A percentile compares a stretch with the other conserved stretches of the same genome.
Evolutionary conservation across 2,888 invertebrate genomes (phyloP).

Genomic region (Chrysolina americana): DNA sequence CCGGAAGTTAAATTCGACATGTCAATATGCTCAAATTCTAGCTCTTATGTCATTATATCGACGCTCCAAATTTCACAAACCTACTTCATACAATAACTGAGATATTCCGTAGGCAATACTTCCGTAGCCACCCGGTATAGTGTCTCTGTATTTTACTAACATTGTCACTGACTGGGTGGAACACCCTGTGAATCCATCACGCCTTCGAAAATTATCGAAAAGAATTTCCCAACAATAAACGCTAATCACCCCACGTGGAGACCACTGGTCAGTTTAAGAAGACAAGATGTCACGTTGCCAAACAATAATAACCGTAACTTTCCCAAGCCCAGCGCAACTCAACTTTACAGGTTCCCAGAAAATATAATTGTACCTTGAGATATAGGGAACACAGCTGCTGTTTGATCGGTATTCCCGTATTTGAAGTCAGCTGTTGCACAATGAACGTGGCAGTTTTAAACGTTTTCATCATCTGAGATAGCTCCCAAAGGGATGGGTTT

Average conservation of each 20-base stretch:
- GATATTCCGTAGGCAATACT: too few relatives aligned
- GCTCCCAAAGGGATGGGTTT: slow-evolving; percentile 4
- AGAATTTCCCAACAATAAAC: slow-evolving; percentile 16
- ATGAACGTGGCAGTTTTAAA: slow-evolving; percentile 12
- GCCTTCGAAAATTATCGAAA: slow-evolving; percentile 10
- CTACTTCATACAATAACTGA: too few relatives aligned
- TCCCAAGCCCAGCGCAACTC: neutral
- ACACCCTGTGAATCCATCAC: slow-evolving; percentile 8
- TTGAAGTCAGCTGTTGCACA: slow-evolving; percentile 23
- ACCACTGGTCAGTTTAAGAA: slow-evolving; percentile 3
- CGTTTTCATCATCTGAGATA: slow-evolving; percentile 20
- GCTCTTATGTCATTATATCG: too few relatives aligned
- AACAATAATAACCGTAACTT: slow-evolving; percentile 17
- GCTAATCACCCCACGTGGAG: slow-evolving; percentile 18
- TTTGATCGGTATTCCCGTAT: slow-evolving; percentile 18
- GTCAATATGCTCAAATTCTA: too few relatives aligned
- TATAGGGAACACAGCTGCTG: slow-evolving; percentile 23
- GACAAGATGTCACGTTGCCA: neutral
- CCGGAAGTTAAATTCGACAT: too few relatives aligned
- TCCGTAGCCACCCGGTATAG: too few relatives aligned
- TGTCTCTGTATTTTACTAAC: neutral
- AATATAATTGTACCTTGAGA: slow-evolving; percentile 22
- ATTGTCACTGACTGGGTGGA: neutral
- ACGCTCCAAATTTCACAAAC: too few relatives aligned
- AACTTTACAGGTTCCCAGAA: slow-evolving; percentile 28